Percentiles rank a stretch among this genome's conserved stretches.
These are phyloP conservation scores for Pedicia rivosa DNA, from an alignment of 2,888 invertebrate genomes.

Conservation along the genomic window DNA sequence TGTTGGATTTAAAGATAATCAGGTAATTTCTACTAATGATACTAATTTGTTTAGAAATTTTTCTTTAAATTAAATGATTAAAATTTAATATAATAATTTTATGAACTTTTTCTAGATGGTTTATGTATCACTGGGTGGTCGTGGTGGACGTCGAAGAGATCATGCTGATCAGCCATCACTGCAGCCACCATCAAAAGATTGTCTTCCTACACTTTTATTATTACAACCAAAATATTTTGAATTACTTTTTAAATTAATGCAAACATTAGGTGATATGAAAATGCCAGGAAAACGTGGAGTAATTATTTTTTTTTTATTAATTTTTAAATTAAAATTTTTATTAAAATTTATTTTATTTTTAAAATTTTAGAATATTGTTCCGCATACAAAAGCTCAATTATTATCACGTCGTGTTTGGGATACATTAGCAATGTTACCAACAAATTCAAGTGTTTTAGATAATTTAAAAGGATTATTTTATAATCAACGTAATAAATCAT, in stretches of 20 bases:
- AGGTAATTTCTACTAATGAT: conserved; percentile 36
- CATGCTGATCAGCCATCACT: conserved; percentile 63
- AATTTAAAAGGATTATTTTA: conserved; percentile 26
- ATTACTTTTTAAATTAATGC: conserved; percentile 79
- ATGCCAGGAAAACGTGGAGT: conserved; percentile 55
- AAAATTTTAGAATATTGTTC: conserved; percentile 31
- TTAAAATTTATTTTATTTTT: background rate
- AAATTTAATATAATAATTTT: conserved; percentile 3
- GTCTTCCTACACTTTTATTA: conserved; percentile 69
- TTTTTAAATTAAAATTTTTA: background rate
- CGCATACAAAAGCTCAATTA: conserved; percentile 77
- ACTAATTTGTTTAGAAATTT: too few relatives aligned
- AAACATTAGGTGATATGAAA: conserved; percentile 76
- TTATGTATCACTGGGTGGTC: conserved; percentile 74
- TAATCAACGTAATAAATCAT: background rate
- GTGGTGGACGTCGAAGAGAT: conserved; percentile 36
- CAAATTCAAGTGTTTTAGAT: conserved; percentile 70
- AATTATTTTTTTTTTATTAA: conserved; percentile 3
- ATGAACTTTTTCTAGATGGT: conserved; percentile 43
- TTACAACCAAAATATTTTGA: conserved; percentile 79
- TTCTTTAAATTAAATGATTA: background rate
- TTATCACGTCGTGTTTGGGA: conserved; percentile 90
- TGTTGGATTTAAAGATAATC: conserved; percentile 88
- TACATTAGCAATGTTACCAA: conserved; percentile 77
- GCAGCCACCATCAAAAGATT: conserved; percentile 71